Percentiles rank a stretch among this genome's conserved stretches.
Conservation (phyloP, 92 coral and sea anemone genomes). For the Galaxea fascicularis region DNA sequence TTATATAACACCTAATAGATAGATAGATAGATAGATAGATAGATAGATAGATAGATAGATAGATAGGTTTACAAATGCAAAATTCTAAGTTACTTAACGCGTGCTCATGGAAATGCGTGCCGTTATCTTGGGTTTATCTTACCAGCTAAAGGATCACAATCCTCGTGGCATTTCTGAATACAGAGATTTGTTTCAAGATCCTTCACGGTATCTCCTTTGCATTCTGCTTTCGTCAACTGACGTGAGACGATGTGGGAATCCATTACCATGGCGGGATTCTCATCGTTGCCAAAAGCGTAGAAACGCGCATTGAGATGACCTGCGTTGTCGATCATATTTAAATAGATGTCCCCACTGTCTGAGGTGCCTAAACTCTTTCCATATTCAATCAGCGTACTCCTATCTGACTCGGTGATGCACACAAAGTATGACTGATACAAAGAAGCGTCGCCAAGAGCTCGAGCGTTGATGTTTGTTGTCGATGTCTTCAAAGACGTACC, state of each 20-base stretch:
- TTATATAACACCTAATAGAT: no score
- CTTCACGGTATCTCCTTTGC: slow-evolving; percentile 31
- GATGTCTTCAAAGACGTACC: slow-evolving; percentile 1
- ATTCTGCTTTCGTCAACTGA: not conserved
- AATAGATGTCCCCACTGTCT: not conserved
- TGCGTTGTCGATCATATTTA: slow-evolving; percentile 24
- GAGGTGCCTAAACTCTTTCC: not conserved
- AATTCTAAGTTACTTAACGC: no score
- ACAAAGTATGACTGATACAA: slow-evolving; percentile 57
- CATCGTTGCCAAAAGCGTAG: slow-evolving; percentile 34
- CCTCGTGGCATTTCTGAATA: slow-evolving; percentile 17
- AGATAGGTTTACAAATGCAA: no score
- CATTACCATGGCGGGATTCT: slow-evolving; percentile 24
- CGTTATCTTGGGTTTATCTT: not conserved
- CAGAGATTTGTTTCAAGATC: slow-evolving; percentile 26
- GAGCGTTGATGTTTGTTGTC: slow-evolving; percentile 29
- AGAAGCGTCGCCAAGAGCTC: slow-evolving; percentile 33
- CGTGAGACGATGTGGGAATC: slow-evolving; percentile 34
- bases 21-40: no score
- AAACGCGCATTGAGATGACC: slow-evolving; percentile 11
- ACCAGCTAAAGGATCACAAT: slow-evolving; percentile 41
- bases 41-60: no score
- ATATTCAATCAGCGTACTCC: slow-evolving; percentile 4
- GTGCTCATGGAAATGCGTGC: no score
- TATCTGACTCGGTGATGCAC: slow-evolving; percentile 26